Evolutionary conservation across 1,140 invertebrate species (phyloP), one percentile per base, ranked within the genome.

Genomic region (Coelopa frigida): DNA sequence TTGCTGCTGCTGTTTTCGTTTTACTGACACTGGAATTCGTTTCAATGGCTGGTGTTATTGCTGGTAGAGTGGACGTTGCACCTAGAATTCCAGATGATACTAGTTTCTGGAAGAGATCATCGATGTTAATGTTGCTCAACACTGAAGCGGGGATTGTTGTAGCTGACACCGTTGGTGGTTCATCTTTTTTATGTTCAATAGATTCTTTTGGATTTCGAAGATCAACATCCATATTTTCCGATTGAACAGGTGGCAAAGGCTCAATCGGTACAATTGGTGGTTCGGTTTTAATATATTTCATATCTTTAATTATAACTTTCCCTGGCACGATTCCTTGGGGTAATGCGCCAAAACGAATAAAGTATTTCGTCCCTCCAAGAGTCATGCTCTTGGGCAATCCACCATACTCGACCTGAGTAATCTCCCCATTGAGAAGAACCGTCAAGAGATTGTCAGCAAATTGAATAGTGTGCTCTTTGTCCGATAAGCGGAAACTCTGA

Each of bases 321-420:
- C 87, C 85, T 1, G 84, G 80, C 35, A 74, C 75, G 3, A 86
- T 73, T 20, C 84, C 82, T 40, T 82, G 79, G 1, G 92, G 87
- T 40, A 94, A 70, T 1, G 85, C 83, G 0, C 85, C 78, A 51
- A 94, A 82, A 24, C 89, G 74, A 17, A 98, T 78, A 54, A 86
- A 92, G 68, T 92, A 87, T 51, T 85, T 85, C 48, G 82, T 81
- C 15, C 82, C 84, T 18, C 82, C 79, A 21, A 95, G 76, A 40
- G 84, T 77, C 42, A 94, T 83, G 1, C 90, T 83, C 58, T 92
- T 89, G 1, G 93, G 92, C 31, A 94, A 74, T 8, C 92, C 94
- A 37, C 93, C 94, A 74, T 94, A 97, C 50, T 91, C 83, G 2
- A 87, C 80, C 61, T 83, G 79, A 61, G 90, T 89, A 2, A 85